A percentile compares a stretch with the other conserved stretches of the same genome.
Conservation (phyloP, 1,140 invertebrate genomes). For the fruit fly (Drosophila melanogaster) region DNA sequence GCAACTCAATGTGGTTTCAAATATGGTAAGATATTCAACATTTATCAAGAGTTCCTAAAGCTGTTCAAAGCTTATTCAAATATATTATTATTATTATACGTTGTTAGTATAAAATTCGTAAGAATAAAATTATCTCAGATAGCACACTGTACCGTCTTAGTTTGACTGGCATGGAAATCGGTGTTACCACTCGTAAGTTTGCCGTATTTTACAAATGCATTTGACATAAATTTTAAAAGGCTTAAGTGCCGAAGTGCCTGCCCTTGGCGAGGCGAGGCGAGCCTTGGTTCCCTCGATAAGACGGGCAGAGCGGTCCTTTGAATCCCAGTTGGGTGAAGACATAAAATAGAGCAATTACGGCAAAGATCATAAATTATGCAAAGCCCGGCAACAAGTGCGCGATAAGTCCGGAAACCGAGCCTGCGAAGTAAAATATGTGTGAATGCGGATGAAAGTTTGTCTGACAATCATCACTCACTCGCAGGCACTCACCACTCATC, state of each 20-base stretch:
- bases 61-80: no score
- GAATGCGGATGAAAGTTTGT: constrained; percentile 12
- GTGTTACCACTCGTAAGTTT: constrained; percentile 77
- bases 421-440: constrained; percentile 7
- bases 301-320: constrained; percentile 45
- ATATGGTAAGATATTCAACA: no score
- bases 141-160: constrained; percentile 56
- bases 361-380: constrained; percentile 80
- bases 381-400: constrained; percentile 73
- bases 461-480: constrained; percentile 75
- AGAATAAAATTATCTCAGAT: not conserved
- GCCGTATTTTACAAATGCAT: constrained; percentile 81
- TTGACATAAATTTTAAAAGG: constrained; percentile 81
- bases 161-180: constrained; percentile 75
- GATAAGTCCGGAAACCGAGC: constrained; percentile 51
- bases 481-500: constrained; percentile 40
- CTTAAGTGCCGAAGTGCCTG: constrained; percentile 55
- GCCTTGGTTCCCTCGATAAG: constrained; percentile 56
- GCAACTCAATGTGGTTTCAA: no score
- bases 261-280: not conserved
- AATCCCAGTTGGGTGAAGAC: constrained; percentile 62
- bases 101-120: not conserved
- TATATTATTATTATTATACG: no score
- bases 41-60: no score
- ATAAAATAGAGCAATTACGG: constrained; percentile 79